Base-by-base conservation (phyloP, 2,888 invertebrate species). In the Rhamnusium bicolor region DNA sequence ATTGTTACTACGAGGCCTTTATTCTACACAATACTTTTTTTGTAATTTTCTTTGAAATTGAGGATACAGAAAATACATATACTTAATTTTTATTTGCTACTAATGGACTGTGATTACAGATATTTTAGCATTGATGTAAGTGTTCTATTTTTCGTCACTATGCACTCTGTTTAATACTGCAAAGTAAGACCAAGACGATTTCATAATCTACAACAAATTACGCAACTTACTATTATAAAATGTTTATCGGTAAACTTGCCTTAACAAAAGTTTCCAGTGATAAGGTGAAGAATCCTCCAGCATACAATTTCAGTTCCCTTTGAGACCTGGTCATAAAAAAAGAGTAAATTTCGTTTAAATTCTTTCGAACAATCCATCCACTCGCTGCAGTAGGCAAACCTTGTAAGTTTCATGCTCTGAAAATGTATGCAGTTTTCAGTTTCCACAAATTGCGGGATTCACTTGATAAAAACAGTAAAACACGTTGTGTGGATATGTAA, bases 181-280 rank as follows among this genome's bases (percentile, higher is more conserved):
- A 78, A 91, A 91, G 71, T 91, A 86, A 0, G 91, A 91, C 81
- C 91, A 91, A 0, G 91, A 91, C 0, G 90, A 88, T 82, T 90
- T 90, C 70, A 91, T 87, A 54, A 91, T 90, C 91, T 91, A 89
- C 77, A 90, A 90, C 49, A 58, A 5, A 68, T 72, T 40, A 53
- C n/a, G n/a, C n/a, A n/a, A n/a, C n/a, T 14, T 12, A 2, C 18
- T 18, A 5, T 0, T 32, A 29, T 60, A 40, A 60, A 29, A 12
- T 18, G 19, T 12, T 7, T 60, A 32, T 29, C 6, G 6, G 84
- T n/a, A n/a, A n/a, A 69, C 65, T 87, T 82, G 90, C 91, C 85
- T 88, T 88, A 47, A 89, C 83, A 79, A 90, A 91, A 12, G 90
- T 90, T 68, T 88, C 86, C 16, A 91, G 86, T 0, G 91, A 90